Evolutionary conservation across 2,797 vertebrate species (phyloP).

Genomic region (Tokudaia tokunoshimensis): DNA sequence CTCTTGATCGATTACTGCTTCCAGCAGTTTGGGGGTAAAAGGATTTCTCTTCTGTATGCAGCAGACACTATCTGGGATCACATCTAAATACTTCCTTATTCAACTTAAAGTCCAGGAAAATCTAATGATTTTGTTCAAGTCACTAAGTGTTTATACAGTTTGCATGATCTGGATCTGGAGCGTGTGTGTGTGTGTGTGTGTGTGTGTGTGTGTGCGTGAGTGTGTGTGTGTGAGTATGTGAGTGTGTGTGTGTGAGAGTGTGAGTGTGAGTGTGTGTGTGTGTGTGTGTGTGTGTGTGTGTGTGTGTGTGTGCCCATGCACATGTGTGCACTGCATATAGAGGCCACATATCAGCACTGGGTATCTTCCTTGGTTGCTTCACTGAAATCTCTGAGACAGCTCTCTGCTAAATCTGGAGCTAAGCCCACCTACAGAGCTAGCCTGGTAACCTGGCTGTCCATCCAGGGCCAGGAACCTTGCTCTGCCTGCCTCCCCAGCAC

Average conservation of each 20-base stretch:
- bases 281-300: not conserved
- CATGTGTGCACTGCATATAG: not conserved
- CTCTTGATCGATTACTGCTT: not conserved
- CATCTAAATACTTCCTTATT: slow-evolving; percentile 23
- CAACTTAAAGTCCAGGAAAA: not conserved
- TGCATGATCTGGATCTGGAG: not conserved
- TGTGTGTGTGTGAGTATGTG: not conserved
- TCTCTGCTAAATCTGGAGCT: not conserved
- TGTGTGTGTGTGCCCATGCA: not conserved
- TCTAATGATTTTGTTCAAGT: not conserved
- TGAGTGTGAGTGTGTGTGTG: not conserved
- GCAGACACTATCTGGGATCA: not conserved
- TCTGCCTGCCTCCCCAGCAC: not conserved
- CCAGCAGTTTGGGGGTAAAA: not conserved
- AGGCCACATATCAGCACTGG: not conserved
- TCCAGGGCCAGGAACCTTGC: not conserved
- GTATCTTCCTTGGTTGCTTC: not conserved
- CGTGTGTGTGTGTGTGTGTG: too few relatives aligned
- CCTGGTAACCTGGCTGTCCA: not conserved
- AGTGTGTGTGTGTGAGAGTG: not conserved
- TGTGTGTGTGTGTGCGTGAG: not conserved
- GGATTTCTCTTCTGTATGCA: not conserved
- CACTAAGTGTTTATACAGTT: not conserved
- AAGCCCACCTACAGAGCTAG: not conserved
- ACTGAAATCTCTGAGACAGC: not conserved